Evolutionary conservation across 2,113 vertebrate species (phyloP), one percentile per base, ranked within the genome.

Genomic region (Colinus virginianus): DNA sequence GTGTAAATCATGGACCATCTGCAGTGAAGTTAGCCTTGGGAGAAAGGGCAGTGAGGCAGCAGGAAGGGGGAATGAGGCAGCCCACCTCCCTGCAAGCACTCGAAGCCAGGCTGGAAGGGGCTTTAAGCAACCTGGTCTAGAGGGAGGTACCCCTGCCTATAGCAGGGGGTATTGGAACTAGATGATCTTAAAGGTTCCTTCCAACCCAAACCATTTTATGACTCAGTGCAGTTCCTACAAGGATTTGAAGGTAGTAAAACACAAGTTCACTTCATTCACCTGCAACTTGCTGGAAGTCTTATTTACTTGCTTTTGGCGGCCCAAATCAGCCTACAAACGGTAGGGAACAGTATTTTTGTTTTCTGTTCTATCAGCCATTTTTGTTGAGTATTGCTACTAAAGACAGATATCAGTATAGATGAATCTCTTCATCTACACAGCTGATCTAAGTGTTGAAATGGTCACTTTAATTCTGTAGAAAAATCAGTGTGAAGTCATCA

Each of bases 1-100:
- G 38, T 0, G 0, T 48, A 84, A 76, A 32, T 67, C 7, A 11
- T 34, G 0, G 1, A 23, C 16, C 0, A 0, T 34, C 61, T 68
- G 67, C 75, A 84, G 19, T n/a, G 76, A 72, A 66, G 18, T 13
- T n/a, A 53, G 43, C 70, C 58, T 76, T 45, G 15, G 58, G 42
- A 80, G 46, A 38, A 26, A 30, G 51, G n/a, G 21, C 22, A 53
- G 45, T 18, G 38, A 72, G 58, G 45, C 3, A 14, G 32, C 32
- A 45, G 48, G 38, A 43, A 0, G 4, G 14, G 26, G 40, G 40
- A 40, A 40, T 40, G 40, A 40, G 9, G 14, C 26, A 8, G 15
- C 8, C 26, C 26, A 25, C 49, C 49, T 53, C 49, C 49, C 25
- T 53, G 25, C 13, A 53, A 28, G 25, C 14, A 15, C 26, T 53